phyloP scores from a whole-genome alignment of 2,888 invertebrate genomes.

The Ennomos fuscantarius region DNA sequence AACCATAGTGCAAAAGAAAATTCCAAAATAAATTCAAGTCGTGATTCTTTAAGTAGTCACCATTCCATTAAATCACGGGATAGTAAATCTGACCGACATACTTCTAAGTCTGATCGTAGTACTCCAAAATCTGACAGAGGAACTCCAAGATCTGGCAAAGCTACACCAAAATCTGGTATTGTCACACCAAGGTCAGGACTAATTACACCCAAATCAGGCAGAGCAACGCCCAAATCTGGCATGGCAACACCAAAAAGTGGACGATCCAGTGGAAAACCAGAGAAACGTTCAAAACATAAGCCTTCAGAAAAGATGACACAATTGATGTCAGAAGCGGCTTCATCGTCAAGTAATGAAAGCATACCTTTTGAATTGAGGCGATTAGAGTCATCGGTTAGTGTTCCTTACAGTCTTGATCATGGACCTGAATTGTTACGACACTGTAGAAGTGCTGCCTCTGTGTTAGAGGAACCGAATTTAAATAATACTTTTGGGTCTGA shows the following conservation, averaged over 20 bases:
- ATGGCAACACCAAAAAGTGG: constrained; percentile 85
- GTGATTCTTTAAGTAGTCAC: constrained; percentile 81
- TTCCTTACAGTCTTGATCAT: constrained; percentile 86
- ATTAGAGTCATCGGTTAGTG: constrained; percentile 86
- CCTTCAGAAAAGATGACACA: constrained; percentile 83
- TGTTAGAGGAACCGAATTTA: constrained; percentile 83
- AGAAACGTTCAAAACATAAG: constrained; percentile 77
- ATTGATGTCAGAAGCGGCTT: constrained; percentile 84
- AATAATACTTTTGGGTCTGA: constrained; percentile 86
- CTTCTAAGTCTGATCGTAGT: constrained; percentile 78
- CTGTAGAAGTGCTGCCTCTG: constrained; percentile 84
- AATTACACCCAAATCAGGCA: constrained; percentile 76
- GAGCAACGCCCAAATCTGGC: constrained; percentile 76
- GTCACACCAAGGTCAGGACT: constrained; percentile 76
- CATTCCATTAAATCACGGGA: constrained; percentile 80
- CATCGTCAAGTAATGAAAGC: constrained; percentile 86
- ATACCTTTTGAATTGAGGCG: constrained; percentile 79
- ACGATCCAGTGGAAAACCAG: constrained; percentile 79
- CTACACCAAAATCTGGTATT: constrained; percentile 75
- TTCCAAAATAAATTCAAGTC: constrained; percentile 75
- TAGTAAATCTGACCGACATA: constrained; percentile 78
- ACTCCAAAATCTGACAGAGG: constrained; percentile 79
- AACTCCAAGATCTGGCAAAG: constrained; percentile 72
- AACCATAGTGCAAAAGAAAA: constrained; percentile 71
- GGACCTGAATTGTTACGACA: constrained; percentile 80